Evolutionary conservation across 2,888 invertebrate genomes (phyloP).

Genomic region (Anthoptus insignis): DNA sequence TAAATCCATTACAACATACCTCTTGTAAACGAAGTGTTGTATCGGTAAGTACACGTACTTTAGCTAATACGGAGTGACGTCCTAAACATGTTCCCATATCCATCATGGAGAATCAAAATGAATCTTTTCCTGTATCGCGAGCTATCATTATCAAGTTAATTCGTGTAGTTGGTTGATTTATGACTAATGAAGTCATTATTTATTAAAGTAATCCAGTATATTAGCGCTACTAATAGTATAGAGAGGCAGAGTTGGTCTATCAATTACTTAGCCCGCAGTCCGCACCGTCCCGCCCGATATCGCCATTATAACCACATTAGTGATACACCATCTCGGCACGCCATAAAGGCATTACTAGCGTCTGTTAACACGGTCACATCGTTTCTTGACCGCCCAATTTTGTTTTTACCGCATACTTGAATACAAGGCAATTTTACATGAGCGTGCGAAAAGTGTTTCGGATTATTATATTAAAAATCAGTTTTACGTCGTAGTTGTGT

Average conservation of each 20-base stretch:
- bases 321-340: slow-evolving; percentile 78
- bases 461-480: slow-evolving; percentile 59
- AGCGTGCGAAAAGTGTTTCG: slow-evolving; percentile 71
- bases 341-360: slow-evolving; percentile 78
- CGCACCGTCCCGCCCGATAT: slow-evolving; percentile 71
- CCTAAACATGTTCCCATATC: slow-evolving; percentile 1
- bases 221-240: slow-evolving; percentile 70
- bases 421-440: slow-evolving; percentile 66
- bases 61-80: not conserved
- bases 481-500: slow-evolving; percentile 57
- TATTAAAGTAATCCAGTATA: slow-evolving; percentile 53
- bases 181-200: slow-evolving; percentile 53
- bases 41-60: too few species aligned
- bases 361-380: slow-evolving; percentile 82
- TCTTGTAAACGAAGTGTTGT: too few species aligned
- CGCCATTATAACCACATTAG: slow-evolving; percentile 83
- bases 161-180: slow-evolving; percentile 30
- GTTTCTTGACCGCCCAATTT: slow-evolving; percentile 79
- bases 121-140: slow-evolving; percentile 21
- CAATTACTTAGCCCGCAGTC: slow-evolving; percentile 81
- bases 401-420: slow-evolving; percentile 70
- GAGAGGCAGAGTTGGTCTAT: slow-evolving; percentile 74
- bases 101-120: slow-evolving; percentile 9
- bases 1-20: too few species aligned
- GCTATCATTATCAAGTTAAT: slow-evolving; percentile 22